Evolutionary conservation across 2,797 vertebrate species (phyloP).

Genomic region (Gephyroberyx darwinii): DNA sequence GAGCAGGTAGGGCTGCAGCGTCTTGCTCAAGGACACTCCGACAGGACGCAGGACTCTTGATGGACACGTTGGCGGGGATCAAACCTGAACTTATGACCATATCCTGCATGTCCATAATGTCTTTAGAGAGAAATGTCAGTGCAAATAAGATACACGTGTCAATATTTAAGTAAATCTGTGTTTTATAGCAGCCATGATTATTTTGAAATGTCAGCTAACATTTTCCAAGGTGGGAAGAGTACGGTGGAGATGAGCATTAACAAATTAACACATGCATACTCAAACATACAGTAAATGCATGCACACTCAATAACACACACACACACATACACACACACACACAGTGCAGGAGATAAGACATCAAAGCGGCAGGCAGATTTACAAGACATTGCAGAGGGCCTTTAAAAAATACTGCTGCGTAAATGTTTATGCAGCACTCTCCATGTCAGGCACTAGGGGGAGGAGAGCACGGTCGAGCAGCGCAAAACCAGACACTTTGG

Average conservation of each 20-base stretch:
- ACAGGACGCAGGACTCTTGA: background rate
- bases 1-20: background rate
- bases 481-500: slow-evolving; percentile 21
- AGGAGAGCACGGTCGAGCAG: slow-evolving; percentile 50
- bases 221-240: background rate
- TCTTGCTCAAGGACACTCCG: slow-evolving; percentile 19
- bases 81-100: background rate
- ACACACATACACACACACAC: slow-evolving; percentile 38
- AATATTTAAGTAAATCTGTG: no score
- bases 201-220: no score
- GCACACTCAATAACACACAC: slow-evolving; percentile 41
- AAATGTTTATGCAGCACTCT: slow-evolving; percentile 91
- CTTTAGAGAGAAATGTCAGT: no score
- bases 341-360: slow-evolving; percentile 86
- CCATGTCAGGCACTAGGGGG: slow-evolving; percentile 80
- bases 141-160: no score
- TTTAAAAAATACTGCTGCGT: slow-evolving; percentile 87
- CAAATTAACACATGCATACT: slow-evolving; percentile 36
- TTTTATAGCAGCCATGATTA: no score
- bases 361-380: slow-evolving; percentile 88
- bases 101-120: no score
- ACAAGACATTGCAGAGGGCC: slow-evolving; percentile 84
- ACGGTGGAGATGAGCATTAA: slow-evolving; percentile 17
- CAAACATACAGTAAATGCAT: slow-evolving; percentile 44
- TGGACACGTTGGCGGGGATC: background rate